phyloP scores from a whole-genome alignment of 2,888 invertebrate species.

The Andrena praecox region DNA sequence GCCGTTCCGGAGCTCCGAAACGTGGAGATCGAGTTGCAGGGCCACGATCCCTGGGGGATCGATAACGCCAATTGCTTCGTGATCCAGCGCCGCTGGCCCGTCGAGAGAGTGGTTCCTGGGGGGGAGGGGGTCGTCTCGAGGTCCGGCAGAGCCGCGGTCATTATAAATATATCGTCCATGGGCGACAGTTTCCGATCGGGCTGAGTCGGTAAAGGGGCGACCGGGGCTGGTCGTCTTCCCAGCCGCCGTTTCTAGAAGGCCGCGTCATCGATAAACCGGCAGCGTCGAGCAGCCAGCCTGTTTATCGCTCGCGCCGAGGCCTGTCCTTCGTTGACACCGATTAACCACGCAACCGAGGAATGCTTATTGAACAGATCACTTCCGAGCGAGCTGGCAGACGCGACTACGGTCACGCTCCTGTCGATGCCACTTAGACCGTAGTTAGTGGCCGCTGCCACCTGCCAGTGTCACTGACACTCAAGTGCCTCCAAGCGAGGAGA shows the following conservation, averaged over 20 bases:
- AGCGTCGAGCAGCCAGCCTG: constrained; percentile 1
- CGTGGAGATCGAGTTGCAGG: too few species aligned
- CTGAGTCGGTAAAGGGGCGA: neutral
- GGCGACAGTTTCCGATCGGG: constrained; percentile 8
- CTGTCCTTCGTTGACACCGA: constrained; percentile 67
- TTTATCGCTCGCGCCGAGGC: constrained; percentile 41
- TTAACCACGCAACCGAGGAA: constrained; percentile 55
- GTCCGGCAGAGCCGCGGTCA: constrained; percentile 21
- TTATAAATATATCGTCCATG: constrained; percentile 11
- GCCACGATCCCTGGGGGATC: neutral
- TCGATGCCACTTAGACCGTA: constrained; percentile 42
- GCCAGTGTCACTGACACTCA: constrained; percentile 38
- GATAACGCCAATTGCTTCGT: constrained; percentile 43
- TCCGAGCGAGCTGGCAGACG: constrained; percentile 52
- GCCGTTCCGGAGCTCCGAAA: too few species aligned
- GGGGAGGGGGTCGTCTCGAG: too few species aligned
- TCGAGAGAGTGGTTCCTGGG: neutral
- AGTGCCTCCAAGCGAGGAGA: neutral
- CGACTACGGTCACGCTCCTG: constrained; percentile 34
- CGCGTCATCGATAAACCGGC: constrained; percentile 36
- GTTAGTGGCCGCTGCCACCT: constrained; percentile 45
- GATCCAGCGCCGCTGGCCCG: neutral
- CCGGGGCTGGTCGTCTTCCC: neutral
- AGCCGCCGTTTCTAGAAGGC: constrained; percentile 11
- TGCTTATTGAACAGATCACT: constrained; percentile 56